A percentile compares a stretch with the other conserved stretches of the same genome.
These are phyloP conservation scores for Ceriagrion tenellum DNA, from an alignment of 2,888 invertebrate genomes.

Conservation along the genomic window DNA sequence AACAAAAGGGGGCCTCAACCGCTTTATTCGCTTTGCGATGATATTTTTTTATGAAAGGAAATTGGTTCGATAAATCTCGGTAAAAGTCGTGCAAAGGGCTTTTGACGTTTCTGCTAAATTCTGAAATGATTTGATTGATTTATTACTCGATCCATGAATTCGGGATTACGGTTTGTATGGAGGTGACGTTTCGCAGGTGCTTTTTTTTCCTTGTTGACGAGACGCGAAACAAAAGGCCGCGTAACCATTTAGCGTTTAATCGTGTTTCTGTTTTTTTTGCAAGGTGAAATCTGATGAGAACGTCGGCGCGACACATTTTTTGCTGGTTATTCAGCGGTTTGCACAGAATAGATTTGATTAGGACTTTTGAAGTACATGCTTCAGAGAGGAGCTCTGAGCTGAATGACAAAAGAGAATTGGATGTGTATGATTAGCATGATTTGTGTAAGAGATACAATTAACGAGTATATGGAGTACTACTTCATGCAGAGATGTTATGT, in stretches of 20 bases:
- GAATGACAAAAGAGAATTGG: not conserved
- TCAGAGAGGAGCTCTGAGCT: not conserved
- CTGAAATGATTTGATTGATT: slow-evolving; percentile 50
- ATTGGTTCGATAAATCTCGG: slow-evolving; percentile 50
- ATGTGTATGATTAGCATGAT: too few relatives aligned
- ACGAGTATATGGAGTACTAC: too few relatives aligned
- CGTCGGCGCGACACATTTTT: not conserved
- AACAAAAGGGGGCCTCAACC: slow-evolving; percentile 8
- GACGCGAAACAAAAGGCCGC: not conserved
- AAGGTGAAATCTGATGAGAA: not conserved
- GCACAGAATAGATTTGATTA: not conserved
- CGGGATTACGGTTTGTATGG: slow-evolving; percentile 22
- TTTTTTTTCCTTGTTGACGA: not conserved
- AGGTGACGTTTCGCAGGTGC: slow-evolving; percentile 6
- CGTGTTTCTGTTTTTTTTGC: not conserved
- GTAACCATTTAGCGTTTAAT: slow-evolving; percentile 28
- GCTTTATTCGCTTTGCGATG: slow-evolving; percentile 34
- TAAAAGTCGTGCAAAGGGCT: slow-evolving; percentile 11
- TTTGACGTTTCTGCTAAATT: slow-evolving; percentile 49
- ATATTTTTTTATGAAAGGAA: slow-evolving; percentile 38
- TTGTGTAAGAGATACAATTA: too few relatives aligned
- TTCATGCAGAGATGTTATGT: too few relatives aligned
- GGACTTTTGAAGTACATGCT: not conserved
- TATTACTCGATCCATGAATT: slow-evolving; percentile 40
- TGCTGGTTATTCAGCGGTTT: not conserved